A percentile compares a stretch with the other conserved stretches of the same genome.
These are phyloP conservation scores for Mormyrops boulengeri DNA, from an alignment of 2,797 vertebrate species.

Conservation along the genomic window DNA sequence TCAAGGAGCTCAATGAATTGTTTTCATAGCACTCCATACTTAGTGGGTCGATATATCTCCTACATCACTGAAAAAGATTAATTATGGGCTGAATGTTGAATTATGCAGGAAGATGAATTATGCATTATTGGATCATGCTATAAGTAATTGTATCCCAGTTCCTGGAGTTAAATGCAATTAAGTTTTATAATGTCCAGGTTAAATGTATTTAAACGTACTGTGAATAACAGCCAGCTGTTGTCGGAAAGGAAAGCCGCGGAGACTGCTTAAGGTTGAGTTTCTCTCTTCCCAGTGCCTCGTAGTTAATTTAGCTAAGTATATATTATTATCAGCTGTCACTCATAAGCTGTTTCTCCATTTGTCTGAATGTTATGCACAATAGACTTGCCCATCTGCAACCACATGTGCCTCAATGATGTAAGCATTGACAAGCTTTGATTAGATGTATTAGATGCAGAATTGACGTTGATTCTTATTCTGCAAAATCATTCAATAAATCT, in stretches of 20 bases:
- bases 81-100: constrained; percentile 4
- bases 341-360: background rate
- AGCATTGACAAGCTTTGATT: background rate
- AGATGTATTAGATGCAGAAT: background rate
- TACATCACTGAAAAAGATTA: background rate
- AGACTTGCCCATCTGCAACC: background rate
- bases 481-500: background rate
- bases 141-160: background rate
- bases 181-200: background rate
- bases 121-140: background rate
- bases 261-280: background rate
- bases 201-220: background rate
- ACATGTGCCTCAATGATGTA: background rate
- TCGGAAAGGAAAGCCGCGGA: background rate
- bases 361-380: background rate
- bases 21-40: background rate
- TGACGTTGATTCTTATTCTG: background rate
- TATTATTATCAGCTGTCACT: background rate
- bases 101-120: constrained; percentile 1
- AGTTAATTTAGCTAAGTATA: background rate
- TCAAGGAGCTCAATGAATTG: background rate
- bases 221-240: background rate
- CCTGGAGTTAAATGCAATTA: background rate
- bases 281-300: background rate
- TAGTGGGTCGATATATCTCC: background rate